These are phyloP conservation scores for Pelvicachromis taeniatus DNA, from an alignment of 2,113 vertebrate genomes.

Conservation along the genomic window DNA sequence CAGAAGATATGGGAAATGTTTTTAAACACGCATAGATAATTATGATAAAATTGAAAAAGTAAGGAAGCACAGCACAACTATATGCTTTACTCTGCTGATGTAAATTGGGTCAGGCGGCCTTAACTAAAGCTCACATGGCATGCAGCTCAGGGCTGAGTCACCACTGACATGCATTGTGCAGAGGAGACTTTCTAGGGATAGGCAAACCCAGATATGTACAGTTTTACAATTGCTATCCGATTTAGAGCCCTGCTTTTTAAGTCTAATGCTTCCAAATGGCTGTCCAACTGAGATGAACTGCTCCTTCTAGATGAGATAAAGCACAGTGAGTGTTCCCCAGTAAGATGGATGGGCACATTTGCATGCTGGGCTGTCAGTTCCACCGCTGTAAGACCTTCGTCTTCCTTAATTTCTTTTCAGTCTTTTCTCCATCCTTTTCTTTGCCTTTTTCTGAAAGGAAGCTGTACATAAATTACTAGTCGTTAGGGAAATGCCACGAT, in stretches of 20 bases:
- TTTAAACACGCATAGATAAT: neutral
- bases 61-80: neutral
- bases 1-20: neutral
- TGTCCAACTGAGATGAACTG: constrained; percentile 56
- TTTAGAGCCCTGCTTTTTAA: constrained; percentile 29
- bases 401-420: constrained; percentile 31
- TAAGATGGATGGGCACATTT: constrained; percentile 62
- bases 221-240: constrained; percentile 15
- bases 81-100: neutral
- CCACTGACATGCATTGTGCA: neutral
- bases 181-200: neutral
- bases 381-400: neutral
- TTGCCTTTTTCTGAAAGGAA: constrained; percentile 11
- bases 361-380: constrained; percentile 51
- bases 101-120: neutral
- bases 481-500: constrained; percentile 33
- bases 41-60: neutral
- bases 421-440: neutral
- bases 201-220: neutral
- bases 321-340: constrained; percentile 39
- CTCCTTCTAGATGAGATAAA: constrained; percentile 51
- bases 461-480: constrained; percentile 46
- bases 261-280: constrained; percentile 28
- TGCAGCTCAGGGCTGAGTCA: neutral
- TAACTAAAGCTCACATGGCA: neutral